phyloP scores from a whole-genome alignment of 2,797 vertebrate species.

The Eremophila alpestris region DNA sequence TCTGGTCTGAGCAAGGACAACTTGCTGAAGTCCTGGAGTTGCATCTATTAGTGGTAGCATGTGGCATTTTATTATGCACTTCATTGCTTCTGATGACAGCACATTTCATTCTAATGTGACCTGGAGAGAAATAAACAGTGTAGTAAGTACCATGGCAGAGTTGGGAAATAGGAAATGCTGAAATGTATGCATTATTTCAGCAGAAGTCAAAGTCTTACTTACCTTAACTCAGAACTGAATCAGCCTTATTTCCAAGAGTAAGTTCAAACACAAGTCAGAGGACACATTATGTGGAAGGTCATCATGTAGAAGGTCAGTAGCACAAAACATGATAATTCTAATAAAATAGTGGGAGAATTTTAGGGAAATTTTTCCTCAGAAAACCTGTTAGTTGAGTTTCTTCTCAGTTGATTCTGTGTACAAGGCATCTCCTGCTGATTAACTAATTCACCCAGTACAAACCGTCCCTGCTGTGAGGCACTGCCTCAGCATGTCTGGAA shows the following conservation, averaged over 20 bases:
- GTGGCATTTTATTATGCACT: conserved; percentile 32
- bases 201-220: conserved; percentile 9
- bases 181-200: neutral
- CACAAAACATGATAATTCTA: neutral
- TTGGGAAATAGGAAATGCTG: neutral
- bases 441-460: neutral
- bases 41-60: neutral
- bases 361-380: neutral
- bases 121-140: conserved; percentile 7
- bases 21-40: neutral
- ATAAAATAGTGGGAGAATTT: neutral
- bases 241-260: neutral
- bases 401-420: neutral
- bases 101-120: conserved; percentile 22
- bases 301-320: neutral
- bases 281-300: neutral
- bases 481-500: neutral
- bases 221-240: neutral
- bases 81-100: neutral
- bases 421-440: neutral
- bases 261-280: neutral
- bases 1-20: neutral
- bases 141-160: neutral
- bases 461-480: neutral
- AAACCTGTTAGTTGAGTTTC: neutral